These are phyloP conservation scores for Agapornis canus DNA, from an alignment of 2,797 vertebrate species.

Conservation along the genomic window DNA sequence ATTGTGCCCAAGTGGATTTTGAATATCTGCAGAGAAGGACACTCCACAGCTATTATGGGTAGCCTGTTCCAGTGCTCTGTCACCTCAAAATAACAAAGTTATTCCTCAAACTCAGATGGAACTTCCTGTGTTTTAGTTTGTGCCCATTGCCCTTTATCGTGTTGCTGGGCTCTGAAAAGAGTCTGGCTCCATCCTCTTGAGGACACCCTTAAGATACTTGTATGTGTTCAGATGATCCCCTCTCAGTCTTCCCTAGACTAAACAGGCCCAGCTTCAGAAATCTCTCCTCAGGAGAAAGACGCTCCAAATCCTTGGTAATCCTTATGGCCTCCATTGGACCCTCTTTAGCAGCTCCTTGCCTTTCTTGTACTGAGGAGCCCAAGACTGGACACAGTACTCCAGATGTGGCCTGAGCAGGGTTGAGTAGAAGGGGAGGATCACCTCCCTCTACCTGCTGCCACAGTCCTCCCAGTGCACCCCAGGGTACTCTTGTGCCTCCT, in stretches of 20 bases:
- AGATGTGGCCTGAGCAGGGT: background rate
- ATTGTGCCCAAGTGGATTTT: background rate
- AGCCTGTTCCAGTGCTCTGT: background rate
- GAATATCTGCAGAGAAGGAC: background rate
- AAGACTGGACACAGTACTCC: background rate
- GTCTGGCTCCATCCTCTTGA: background rate
- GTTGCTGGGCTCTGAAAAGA: background rate
- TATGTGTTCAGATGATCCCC: background rate
- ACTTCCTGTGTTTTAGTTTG: background rate
- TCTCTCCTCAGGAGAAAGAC: background rate
- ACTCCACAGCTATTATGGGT: background rate
- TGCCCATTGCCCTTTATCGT: background rate
- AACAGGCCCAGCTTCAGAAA: background rate
- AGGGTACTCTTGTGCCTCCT: background rate
- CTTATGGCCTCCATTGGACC: background rate
- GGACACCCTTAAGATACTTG: background rate
- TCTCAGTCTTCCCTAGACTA: background rate
- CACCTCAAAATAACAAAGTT: background rate
- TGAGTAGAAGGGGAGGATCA: background rate
- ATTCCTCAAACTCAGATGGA: background rate
- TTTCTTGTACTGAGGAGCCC: background rate
- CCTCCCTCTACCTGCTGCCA: background rate
- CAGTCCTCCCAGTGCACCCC: background rate
- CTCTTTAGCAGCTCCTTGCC: background rate
- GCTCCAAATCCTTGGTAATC: background rate